Evolutionary conservation across 2,797 vertebrate genomes (phyloP), one percentile per base, ranked within the genome.

Genomic region (Anguilla obscura): DNA sequence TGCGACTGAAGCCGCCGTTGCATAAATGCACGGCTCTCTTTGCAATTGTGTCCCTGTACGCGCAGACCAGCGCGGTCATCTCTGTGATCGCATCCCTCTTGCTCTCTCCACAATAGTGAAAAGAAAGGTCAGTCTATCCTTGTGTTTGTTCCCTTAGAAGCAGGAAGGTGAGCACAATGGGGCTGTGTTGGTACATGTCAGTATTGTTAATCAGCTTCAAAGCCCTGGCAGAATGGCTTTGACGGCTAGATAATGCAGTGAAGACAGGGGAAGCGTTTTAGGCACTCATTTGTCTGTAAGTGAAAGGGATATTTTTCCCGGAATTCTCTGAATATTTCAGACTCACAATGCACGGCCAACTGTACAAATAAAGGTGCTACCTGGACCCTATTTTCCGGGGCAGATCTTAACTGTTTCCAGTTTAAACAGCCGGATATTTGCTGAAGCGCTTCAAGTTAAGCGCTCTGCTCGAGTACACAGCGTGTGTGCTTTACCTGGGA

Each of bases 121-220:
- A 10, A 85, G 40, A 69, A 85, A 74, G 90, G 40, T 90, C 74
- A 89, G 90, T 58, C 1, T 2, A 16, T 82, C 84, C 91, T 92
- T 90, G 91, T 85, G 3, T 87, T 48, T 85, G 86, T 56, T 90
- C 82, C 86, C 54, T 88, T 3, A 88, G 80, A 63, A 63, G 89
- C 69, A 58, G 86, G 86, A 90, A 88, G 82, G 84, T 88, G 50
- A 52, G 24, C 30, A 79, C 66, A 79, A 79, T 82, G 16, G 30
- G 89, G 86, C 85, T 2, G 27, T 83, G 88, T 85, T 87, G 87
- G 88, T 79, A 89, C 4, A 18, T 87, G 84, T 86, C 87, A 86
- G 58, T 24, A 2, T 76, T 60, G 85, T 14, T 45, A 33, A 18
- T 30, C 36, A 79, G 33, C 76, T 80, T 40, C 14, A 21, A 21